Percentiles rank a stretch among this genome's conserved stretches.
These are phyloP conservation scores for Melanerpes formicivorus DNA, from an alignment of 2,113 vertebrate genomes.

Conservation along the genomic window DNA sequence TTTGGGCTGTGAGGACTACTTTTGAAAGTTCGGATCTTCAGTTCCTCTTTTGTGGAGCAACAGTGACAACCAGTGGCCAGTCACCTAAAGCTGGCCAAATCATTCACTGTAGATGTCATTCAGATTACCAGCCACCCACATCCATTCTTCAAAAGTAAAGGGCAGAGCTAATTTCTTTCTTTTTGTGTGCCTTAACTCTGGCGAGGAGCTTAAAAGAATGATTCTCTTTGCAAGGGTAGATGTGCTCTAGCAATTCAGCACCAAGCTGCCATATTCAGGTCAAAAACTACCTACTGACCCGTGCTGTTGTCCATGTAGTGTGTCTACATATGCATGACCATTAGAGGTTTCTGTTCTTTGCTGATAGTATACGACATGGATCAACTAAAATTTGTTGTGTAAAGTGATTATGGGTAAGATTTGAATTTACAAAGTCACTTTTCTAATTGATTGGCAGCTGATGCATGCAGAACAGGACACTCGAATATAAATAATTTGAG, in stretches of 20 bases:
- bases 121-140: neutral
- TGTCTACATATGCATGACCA: too few species aligned
- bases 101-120: neutral
- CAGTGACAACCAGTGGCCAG: constrained; percentile 81
- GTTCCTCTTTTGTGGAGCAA: constrained; percentile 68
- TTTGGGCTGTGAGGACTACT: neutral
- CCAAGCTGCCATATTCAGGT: neutral
- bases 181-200: neutral
- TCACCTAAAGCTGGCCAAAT: neutral
- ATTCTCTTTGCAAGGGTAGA: neutral
- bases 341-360: neutral
- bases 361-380: neutral
- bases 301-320: neutral
- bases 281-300: neutral
- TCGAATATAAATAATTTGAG: neutral
- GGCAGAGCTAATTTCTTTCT: neutral
- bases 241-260: neutral
- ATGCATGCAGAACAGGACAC: neutral
- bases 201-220: neutral
- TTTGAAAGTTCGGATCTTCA: neutral
- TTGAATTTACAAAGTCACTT: neutral
- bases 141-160: neutral
- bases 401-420: neutral
- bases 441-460: neutral
- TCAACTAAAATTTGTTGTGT: neutral